Conservation (phyloP, 2,888 invertebrate genomes). For the Cerastis leucographa region DNA sequence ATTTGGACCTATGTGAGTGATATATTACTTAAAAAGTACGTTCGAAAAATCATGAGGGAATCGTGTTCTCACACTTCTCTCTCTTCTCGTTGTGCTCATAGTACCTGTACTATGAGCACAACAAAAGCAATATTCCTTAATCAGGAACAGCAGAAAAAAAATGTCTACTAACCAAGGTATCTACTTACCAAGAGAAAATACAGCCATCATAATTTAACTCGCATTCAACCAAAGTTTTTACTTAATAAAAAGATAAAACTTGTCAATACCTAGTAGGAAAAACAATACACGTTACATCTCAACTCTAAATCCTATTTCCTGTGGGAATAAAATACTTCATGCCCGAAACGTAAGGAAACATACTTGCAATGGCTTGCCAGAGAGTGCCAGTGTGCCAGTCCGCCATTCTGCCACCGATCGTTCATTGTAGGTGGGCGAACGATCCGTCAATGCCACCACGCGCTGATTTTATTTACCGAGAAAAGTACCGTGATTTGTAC, state of each 20-base stretch:
- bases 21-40: too few relatives aligned
- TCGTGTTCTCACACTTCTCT: too few relatives aligned
- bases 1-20: too few relatives aligned
- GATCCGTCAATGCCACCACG: slow-evolving; percentile 61
- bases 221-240: background rate
- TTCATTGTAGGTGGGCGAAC: slow-evolving; percentile 58
- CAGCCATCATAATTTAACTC: background rate
- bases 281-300: slow-evolving; percentile 1
- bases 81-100: too few relatives aligned
- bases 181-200: background rate
- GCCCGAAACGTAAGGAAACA: slow-evolving; percentile 28
- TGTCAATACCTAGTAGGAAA: background rate
- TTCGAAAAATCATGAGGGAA: too few relatives aligned
- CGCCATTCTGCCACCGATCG: slow-evolving; percentile 45
- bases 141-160: background rate
- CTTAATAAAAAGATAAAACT: background rate
- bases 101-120: background rate
- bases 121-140: background rate
- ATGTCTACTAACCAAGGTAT: background rate
- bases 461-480: slow-evolving; percentile 62
- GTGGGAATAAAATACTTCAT: slow-evolving; percentile 10
- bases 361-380: slow-evolving; percentile 29
- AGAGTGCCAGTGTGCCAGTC: slow-evolving; percentile 15
- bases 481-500: slow-evolving; percentile 61
- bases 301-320: slow-evolving; percentile 17